These are phyloP conservation scores for Chloromyia formosa DNA, from an alignment of 2,888 invertebrate species.

Conservation along the genomic window DNA sequence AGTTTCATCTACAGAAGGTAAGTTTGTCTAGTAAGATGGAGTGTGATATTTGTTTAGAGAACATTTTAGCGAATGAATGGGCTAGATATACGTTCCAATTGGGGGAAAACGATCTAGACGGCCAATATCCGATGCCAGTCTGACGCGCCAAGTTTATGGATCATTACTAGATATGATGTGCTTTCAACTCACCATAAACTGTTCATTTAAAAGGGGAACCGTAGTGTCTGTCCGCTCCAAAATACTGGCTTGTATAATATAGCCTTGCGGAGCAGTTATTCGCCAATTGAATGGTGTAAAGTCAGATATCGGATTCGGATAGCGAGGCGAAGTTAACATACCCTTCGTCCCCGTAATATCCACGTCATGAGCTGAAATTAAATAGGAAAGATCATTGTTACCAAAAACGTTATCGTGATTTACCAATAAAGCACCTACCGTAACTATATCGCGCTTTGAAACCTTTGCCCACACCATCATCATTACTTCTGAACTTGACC, in stretches of 20 bases:
- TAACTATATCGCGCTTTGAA: slow-evolving; percentile 79
- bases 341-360: slow-evolving; percentile 75
- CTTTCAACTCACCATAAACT: slow-evolving; percentile 18
- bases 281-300: slow-evolving; percentile 73
- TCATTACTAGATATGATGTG: no score
- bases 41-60: no score
- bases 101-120: no score
- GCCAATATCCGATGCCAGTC: no score
- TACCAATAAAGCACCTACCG: slow-evolving; percentile 63
- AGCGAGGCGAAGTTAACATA: slow-evolving; percentile 80
- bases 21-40: no score
- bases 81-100: no score
- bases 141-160: no score
- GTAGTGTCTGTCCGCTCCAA: not conserved
- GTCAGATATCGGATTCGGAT: slow-evolving; percentile 66
- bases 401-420: not conserved
- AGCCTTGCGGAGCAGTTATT: slow-evolving; percentile 68
- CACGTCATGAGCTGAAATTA: slow-evolving; percentile 70
- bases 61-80: no score
- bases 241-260: slow-evolving; percentile 49
- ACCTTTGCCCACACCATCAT: slow-evolving; percentile 70
- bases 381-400: not conserved
- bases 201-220: not conserved
- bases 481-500: slow-evolving; percentile 79
- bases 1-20: no score